Base-by-base conservation (phyloP, 37 sponge, comb jelly and placozoan species). In the Lycopodina hypogea region DNA sequence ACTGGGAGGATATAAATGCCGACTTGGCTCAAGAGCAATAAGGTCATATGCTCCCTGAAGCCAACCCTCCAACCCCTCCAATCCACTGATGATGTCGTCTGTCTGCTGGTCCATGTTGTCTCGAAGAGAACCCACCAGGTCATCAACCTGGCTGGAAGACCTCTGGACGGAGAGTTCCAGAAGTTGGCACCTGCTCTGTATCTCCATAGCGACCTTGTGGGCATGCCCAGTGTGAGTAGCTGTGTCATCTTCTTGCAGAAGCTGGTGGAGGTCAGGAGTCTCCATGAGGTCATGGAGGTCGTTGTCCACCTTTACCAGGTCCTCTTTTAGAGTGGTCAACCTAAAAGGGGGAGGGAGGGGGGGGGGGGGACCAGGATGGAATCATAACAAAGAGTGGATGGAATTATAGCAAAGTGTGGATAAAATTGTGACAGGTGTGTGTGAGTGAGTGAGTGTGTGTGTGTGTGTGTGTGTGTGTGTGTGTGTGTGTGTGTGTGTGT, bases 1-100 rank as follows among this genome's bases (percentile, higher is more conserved):
- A 24, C 26, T 58, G 59, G 59, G 59, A 58, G 59, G 59, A 58
- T 24, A 26, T 14, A 58, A 21, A 58, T 58, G 59, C 7, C 66
- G 66, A 65, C 30, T 65, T 29, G 66, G 66, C 66, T 65, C 66
- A 1, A 2, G 35, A 12, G 30, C 33, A 32, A 30, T 30, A 29
- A 32, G 11, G 35, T 28, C 18, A 12, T 32, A 65, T 9, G 66
- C 66, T 17, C 33, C 32, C 26, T 65, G 33, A 2, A 65, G 34
- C 66, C 66, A 65, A 2, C 8, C 35, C 35, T 65, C 66, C 66
- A 65, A 65, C 34, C 66, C 30, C 35, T 65, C 66, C 35, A 65
- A 33, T 32, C 30, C 66, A 2, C 34, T 14, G 35, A 65, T 29
- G 35, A 65, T 32, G 30, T 65, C 66, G 7, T 32, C 66, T 34